phyloP scores from a whole-genome alignment of 1,140 invertebrate species.

The Scaptodrosophila lebanonensis region DNA sequence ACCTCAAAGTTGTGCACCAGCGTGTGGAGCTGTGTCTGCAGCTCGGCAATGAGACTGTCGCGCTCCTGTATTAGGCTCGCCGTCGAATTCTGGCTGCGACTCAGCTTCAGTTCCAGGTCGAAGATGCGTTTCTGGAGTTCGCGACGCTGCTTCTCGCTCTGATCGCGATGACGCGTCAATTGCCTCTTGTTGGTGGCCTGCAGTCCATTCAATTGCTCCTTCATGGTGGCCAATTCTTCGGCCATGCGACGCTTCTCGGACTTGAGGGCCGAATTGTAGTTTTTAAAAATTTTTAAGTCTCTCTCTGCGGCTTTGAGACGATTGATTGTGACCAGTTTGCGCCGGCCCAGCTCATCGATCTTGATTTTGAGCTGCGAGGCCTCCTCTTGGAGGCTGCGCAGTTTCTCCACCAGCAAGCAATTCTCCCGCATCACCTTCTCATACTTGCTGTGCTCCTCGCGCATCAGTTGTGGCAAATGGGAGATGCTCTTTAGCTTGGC shows the following conservation, averaged over 20 bases:
- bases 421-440: constrained; percentile 65
- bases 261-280: constrained; percentile 60
- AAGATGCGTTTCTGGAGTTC: constrained; percentile 68
- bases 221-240: constrained; percentile 42
- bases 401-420: constrained; percentile 50
- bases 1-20: constrained; percentile 73
- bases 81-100: constrained; percentile 66
- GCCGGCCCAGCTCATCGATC: constrained; percentile 58
- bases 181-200: constrained; percentile 53
- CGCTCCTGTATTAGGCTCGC: constrained; percentile 62
- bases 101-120: constrained; percentile 64
- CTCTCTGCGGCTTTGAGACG: constrained; percentile 60
- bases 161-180: constrained; percentile 59
- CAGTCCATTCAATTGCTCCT: constrained; percentile 52
- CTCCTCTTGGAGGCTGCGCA: constrained; percentile 52
- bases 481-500: constrained; percentile 52
- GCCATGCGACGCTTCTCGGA: constrained; percentile 50
- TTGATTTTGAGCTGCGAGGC: constrained; percentile 53
- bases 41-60: constrained; percentile 65
- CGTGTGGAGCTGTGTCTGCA: constrained; percentile 66
- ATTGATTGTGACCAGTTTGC: constrained; percentile 54
- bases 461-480: constrained; percentile 54
- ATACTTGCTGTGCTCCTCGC: constrained; percentile 54
- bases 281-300: constrained; percentile 70
- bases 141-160: constrained; percentile 61